Base-by-base conservation (phyloP, 2,797 vertebrate genomes). In the Gambelia wislizenii region DNA sequence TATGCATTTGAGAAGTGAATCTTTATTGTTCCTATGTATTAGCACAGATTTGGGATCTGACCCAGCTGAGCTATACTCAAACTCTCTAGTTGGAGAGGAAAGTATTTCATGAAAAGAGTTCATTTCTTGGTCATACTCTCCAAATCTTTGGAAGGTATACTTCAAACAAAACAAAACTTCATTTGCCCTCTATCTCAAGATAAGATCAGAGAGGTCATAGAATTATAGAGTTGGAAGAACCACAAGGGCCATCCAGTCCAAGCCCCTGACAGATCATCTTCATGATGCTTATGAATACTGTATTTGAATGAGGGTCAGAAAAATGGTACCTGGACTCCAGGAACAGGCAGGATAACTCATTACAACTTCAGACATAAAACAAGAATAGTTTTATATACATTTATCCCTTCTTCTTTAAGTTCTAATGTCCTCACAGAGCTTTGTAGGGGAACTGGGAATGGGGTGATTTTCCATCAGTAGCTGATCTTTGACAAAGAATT, bases 201-300 rank as follows among this genome's bases (percentile, higher is more conserved):
- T 2, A 64, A 64, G 61, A 64, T 61, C 59, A 61, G 7, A n/a
- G n/a, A n/a, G n/a, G n/a, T n/a, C n/a, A n/a, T n/a, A n/a, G n/a
- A n/a, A n/a, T n/a, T n/a, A n/a, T n/a, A n/a, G n/a, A n/a, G n/a
- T n/a, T n/a, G n/a, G n/a, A n/a, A n/a, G n/a, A n/a, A n/a, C n/a
- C n/a, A n/a, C n/a, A n/a, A n/a, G n/a, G n/a, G n/a, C n/a, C n/a
- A n/a, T n/a, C n/a, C n/a, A n/a, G n/a, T n/a, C n/a, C n/a, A n/a
- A n/a, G n/a, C n/a, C n/a, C n/a, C n/a, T n/a, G n/a, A 25, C 6
- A 61, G 59, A 54, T 84, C 39, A 83, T 74, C n/a, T 84, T 84
- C 20, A 84, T 39, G 22, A 36, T 30, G 14, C 70, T 12, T 47
- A 20, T 54, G 12, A 69, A 79, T 67, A 79, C 59, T 44, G 9